A percentile compares a stretch with the other conserved stretches of the same genome.
These are phyloP conservation scores for Thymelicus acteon DNA, from an alignment of 2,888 invertebrate species.

Conservation along the genomic window DNA sequence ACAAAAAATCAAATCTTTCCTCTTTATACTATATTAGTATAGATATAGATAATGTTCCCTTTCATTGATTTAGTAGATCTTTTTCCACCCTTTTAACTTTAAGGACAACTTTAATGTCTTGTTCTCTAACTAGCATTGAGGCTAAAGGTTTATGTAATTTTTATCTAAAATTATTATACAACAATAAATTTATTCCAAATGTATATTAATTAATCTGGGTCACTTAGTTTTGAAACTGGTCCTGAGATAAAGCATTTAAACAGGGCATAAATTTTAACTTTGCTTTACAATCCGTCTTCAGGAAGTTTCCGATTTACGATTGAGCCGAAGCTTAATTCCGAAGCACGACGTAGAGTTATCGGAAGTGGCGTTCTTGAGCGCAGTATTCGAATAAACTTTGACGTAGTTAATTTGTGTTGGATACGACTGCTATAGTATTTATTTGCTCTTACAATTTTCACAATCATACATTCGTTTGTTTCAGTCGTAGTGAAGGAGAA, in stretches of 20 bases:
- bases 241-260: constrained; percentile 40
- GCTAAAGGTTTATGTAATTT: too few species aligned
- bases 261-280: constrained; percentile 45
- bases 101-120: too few species aligned
- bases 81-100: too few species aligned
- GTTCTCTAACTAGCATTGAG: too few species aligned
- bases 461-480: too few species aligned
- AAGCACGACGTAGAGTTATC: constrained; percentile 25
- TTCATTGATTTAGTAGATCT: too few species aligned
- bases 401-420: neutral
- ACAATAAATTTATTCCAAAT: constrained; percentile 19
- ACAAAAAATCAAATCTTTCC: too few species aligned
- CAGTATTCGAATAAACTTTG: neutral
- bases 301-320: constrained; percentile 46
- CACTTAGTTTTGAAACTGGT: constrained; percentile 38
- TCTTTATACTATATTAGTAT: too few species aligned
- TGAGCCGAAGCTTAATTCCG: constrained; percentile 35
- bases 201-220: constrained; percentile 22
- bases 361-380: constrained; percentile 22
- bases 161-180: too few species aligned
- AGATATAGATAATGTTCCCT: too few species aligned
- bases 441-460: too few species aligned
- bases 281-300: constrained; percentile 40
- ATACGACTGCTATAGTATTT: neutral
- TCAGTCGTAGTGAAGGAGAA: too few species aligned